These are phyloP conservation scores for Xenopus tropicalis DNA, from an alignment of 2,113 vertebrate genomes.

Conservation along the genomic window UCB_Xtro_10.0 CM004446.2:131849501-131850000, in stretches of 20 bases:
- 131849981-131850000: too few species aligned
- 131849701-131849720: constrained; percentile 39
- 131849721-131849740: constrained; percentile 48
- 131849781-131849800: not conserved
- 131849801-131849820: not conserved
- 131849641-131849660: constrained; percentile 34
- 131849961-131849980: too few species aligned
- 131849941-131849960: not conserved
- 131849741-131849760: not conserved
- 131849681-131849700: constrained; percentile 28
- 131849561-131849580: not conserved
- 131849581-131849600: not conserved
- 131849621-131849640: constrained; percentile 31
- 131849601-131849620: not conserved
- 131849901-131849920: too few species aligned
- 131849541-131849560: not conserved
- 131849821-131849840: not conserved
- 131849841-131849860: too few species aligned
- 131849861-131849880: too few species aligned
- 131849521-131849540: not conserved
- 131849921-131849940: too few species aligned
- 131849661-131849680: constrained; percentile 31
- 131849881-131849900: too few species aligned
- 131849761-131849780: constrained; percentile 22
- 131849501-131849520: not conserved